phyloP scores from a whole-genome alignment of 2,797 vertebrate species.

The Rhinichthys osculus region DNA sequence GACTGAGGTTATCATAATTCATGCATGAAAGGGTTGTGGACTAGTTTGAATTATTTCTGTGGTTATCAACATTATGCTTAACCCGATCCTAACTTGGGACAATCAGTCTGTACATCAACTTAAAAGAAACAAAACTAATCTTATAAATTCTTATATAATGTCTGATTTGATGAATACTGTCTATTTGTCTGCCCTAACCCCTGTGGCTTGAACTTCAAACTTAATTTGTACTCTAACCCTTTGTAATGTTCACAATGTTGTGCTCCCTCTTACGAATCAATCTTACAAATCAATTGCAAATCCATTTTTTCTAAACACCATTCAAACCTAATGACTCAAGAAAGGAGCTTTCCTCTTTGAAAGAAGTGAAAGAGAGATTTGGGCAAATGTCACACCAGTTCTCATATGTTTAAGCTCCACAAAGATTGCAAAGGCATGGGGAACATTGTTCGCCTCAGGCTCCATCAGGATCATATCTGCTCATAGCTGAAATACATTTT shows the following conservation, averaged over 20 bases:
- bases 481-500: constrained; percentile 24
- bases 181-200: constrained; percentile 1
- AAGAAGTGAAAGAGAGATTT: constrained; percentile 16
- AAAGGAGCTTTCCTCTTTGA: constrained; percentile 56
- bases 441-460: constrained; percentile 12
- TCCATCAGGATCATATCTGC: constrained; percentile 46
- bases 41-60: not conserved
- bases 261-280: constrained; percentile 2
- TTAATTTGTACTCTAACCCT: not conserved
- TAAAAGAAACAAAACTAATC: not conserved
- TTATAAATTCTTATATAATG: not conserved
- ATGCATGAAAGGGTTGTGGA: too few relatives aligned
- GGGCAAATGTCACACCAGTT: constrained; percentile 19
- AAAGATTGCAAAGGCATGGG: constrained; percentile 1
- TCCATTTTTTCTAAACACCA: constrained; percentile 56
- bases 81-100: not conserved
- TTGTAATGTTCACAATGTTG: not conserved
- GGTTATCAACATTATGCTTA: not conserved
- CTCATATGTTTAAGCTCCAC: constrained; percentile 7
- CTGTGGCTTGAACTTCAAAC: constrained; percentile 34
- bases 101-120: not conserved
- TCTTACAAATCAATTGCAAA: constrained; percentile 44
- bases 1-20: too few relatives aligned
- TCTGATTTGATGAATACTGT: not conserved
- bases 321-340: constrained; percentile 60